Base-by-base conservation (phyloP, 1,140 invertebrate species). In the Drosophila lini region DNA sequence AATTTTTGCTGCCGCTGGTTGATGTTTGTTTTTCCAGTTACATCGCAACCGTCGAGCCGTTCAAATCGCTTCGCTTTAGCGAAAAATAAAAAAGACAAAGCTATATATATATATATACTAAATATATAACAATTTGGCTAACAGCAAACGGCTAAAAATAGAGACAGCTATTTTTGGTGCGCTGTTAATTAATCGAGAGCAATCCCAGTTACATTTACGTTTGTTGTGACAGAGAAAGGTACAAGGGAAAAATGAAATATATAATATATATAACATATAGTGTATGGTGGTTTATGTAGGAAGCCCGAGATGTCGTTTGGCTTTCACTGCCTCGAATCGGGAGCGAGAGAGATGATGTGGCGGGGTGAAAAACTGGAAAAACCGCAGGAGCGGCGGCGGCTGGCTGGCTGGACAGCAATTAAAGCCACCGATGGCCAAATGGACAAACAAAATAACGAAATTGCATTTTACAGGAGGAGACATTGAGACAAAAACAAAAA, bases 401-500 rank as follows among this genome's bases (percentile, higher is more conserved):
- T 19, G 19, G 22, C 31, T 13, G n/a, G 50, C 70, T 42, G 59
- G 55, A 52, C 38, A n/a, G 68, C 83, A 86, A 86, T 86, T 86
- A 83, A 83, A 70, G 71, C 53, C 74, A 59, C 63, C 77, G 75
- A 74, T 76, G 71, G 57, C 44, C 45, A 50, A 60, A 60, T 55
- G 56, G 74, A 85, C 71, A 82, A 70, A 78, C 83, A 62, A 88
- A 88, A 88, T 88, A 86, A 88, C 83, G 80, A 86, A 82, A 86
- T 88, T 86, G 79, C 82, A 86, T 88, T 88, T 85, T 79, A 82
- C 65, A 68, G 61, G 31, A 73, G 38, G 42, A 67, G 61, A 63
- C 61, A 60, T 61, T 16, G 36, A 73, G 41, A 74, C 68, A 61
- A 40, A 38, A n/a, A n/a, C n/a, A 41, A 34, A 50, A 25, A 48